Evolutionary conservation across 2,888 invertebrate genomes (phyloP).

Genomic region (Calameuta idolon): DNA sequence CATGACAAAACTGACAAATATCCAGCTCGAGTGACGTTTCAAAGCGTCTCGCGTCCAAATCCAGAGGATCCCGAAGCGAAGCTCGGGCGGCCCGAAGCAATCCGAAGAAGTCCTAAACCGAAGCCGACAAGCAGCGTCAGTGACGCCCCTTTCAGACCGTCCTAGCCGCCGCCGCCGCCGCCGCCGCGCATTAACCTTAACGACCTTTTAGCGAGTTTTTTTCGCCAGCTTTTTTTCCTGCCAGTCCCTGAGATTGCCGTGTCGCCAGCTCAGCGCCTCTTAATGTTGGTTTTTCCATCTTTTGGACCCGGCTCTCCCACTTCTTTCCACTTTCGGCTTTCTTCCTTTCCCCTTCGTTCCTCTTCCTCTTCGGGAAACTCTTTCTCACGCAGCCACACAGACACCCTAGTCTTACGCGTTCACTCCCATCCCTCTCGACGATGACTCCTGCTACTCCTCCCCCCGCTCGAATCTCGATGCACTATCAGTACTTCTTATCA

Average conservation of each 20-base stretch:
- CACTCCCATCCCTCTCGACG: neutral
- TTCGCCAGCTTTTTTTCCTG: slow-evolving; percentile 32
- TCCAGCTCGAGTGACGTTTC: too few species aligned
- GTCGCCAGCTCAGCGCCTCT: slow-evolving; percentile 60
- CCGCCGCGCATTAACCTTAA: slow-evolving; percentile 58
- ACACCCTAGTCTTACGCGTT: too few species aligned
- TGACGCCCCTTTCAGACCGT: slow-evolving; percentile 12
- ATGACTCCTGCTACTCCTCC: neutral
- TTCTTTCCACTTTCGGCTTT: slow-evolving; percentile 29
- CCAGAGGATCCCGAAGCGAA: too few species aligned
- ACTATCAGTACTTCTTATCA: slow-evolving; percentile 30
- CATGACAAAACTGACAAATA: slow-evolving; percentile 7
- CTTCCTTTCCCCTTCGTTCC: slow-evolving; percentile 15
- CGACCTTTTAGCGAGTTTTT: slow-evolving; percentile 58
- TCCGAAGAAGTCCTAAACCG: slow-evolving; percentile 2
- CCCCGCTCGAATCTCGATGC: slow-evolving; percentile 34
- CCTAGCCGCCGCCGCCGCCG: slow-evolving; percentile 35
- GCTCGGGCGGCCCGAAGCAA: neutral
- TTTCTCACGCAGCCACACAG: too few species aligned
- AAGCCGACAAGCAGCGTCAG: slow-evolving; percentile 6
- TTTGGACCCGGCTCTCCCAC: neutral
- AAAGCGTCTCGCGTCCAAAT: too few species aligned
- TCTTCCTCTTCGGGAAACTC: slow-evolving; percentile 11
- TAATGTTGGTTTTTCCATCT: slow-evolving; percentile 52
- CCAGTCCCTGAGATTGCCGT: slow-evolving; percentile 57